Evolutionary conservation across 2,113 vertebrate genomes (phyloP).

Genomic region (Carassius carassius): DNA sequence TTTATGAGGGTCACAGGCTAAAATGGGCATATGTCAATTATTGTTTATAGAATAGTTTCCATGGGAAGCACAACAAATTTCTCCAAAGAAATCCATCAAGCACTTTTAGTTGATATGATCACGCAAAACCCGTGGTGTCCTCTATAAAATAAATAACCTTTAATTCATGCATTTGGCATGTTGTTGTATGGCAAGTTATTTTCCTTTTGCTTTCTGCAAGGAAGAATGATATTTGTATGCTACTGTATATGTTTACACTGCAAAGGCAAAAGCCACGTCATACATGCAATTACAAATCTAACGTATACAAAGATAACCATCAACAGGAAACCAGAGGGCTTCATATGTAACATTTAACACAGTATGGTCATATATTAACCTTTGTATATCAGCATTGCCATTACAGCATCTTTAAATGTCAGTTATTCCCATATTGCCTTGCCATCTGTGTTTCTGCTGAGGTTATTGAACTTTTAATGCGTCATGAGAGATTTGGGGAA

Average conservation of each 20-base stretch:
- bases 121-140: not conserved
- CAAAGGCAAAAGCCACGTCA: not conserved
- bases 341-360: not conserved
- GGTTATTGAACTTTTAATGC: conserved; percentile 50
- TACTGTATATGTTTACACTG: not conserved
- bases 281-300: not conserved
- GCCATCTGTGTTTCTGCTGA: conserved; percentile 42
- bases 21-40: conserved; percentile 65
- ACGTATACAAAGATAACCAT: conserved; percentile 8
- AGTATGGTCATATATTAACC: not conserved
- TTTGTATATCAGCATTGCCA: not conserved
- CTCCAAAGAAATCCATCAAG: not conserved
- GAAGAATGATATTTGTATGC: not conserved
- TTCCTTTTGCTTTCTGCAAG: not conserved
- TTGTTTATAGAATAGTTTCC: conserved; percentile 69
- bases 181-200: not conserved
- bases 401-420: not conserved
- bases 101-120: not conserved
- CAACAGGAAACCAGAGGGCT: not conserved
- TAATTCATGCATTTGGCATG: not conserved
- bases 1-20: conserved; percentile 48
- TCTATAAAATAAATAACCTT: not conserved
- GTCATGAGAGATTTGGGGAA: conserved; percentile 52
- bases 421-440: conserved; percentile 23
- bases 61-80: conserved; percentile 55